These are phyloP conservation scores for Ammodytes marinus DNA, from an alignment of 2,113 vertebrate genomes.

Conservation along the genomic window DNA sequence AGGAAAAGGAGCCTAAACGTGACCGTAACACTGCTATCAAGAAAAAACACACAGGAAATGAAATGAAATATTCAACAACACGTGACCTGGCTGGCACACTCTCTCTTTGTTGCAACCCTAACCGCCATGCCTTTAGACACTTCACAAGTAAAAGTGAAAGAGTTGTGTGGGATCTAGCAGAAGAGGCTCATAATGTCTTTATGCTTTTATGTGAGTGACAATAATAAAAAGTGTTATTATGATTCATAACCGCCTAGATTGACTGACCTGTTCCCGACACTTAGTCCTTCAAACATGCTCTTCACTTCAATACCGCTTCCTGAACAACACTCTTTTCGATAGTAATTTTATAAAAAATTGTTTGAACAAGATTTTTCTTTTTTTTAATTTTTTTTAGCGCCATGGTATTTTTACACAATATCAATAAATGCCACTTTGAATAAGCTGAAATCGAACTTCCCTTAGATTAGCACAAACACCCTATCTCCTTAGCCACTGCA, in stretches of 20 bases:
- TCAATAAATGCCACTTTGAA: too few species aligned
- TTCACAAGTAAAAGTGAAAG: not conserved
- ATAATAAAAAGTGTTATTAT: not conserved
- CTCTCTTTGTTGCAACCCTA: constrained; percentile 42
- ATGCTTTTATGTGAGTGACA: not conserved
- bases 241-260: not conserved
- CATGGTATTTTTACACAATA: too few species aligned
- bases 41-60: constrained; percentile 42
- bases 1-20: too few species aligned
- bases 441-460: too few species aligned
- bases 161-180: constrained; percentile 1
- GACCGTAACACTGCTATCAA: not conserved
- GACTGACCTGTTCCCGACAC: not conserved
- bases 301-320: too few species aligned
- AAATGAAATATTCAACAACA: constrained; percentile 42
- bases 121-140: constrained; percentile 19
- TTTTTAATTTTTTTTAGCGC: too few species aligned
- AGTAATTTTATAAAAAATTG: too few species aligned
- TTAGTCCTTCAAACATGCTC: not conserved
- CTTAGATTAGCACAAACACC: too few species aligned
- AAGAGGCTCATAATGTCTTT: constrained; percentile 4
- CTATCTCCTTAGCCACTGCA: too few species aligned
- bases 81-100: constrained; percentile 29
- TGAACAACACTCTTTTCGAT: too few species aligned
- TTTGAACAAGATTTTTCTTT: too few species aligned